phyloP scores from a whole-genome alignment of 2,797 vertebrate species.

The Neosilurus hyrtlii region DNA sequence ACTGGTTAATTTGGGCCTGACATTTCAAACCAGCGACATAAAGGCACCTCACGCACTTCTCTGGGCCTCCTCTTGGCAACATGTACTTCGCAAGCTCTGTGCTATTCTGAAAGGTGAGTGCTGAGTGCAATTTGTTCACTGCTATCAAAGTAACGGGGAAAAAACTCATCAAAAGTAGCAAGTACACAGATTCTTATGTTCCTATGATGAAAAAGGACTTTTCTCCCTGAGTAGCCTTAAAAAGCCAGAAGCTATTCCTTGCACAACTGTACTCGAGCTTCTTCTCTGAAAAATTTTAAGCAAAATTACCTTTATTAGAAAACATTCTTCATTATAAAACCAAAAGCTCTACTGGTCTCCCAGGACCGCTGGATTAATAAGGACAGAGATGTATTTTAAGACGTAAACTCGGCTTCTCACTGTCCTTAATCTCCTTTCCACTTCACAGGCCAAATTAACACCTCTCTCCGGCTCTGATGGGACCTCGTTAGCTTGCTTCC shows the following conservation, averaged over 20 bases:
- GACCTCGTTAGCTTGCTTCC: conserved; percentile 85
- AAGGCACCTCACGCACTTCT: conserved; percentile 36
- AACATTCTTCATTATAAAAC: conserved; percentile 81
- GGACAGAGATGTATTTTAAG: conserved; percentile 86
- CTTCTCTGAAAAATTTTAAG: conserved; percentile 72
- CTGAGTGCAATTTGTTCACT: conserved; percentile 33
- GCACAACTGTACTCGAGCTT: conserved; percentile 58
- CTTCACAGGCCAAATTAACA: conserved; percentile 86
- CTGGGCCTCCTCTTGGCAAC: conserved; percentile 27
- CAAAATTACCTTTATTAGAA: conserved; percentile 83
- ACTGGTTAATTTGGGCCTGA: conserved; percentile 69
- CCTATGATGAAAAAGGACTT: conserved; percentile 15
- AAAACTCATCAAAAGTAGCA: conserved; percentile 21
- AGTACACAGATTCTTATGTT: not conserved
- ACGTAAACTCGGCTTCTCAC: conserved; percentile 82
- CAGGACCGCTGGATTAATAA: conserved; percentile 82
- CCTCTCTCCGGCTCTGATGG: conserved; percentile 83
- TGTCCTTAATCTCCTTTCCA: conserved; percentile 85
- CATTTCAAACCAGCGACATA: conserved; percentile 57
- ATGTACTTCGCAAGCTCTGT: conserved; percentile 19
- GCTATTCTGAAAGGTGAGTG: conserved; percentile 35
- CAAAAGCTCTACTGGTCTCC: conserved; percentile 73
- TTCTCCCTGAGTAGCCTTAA: conserved; percentile 9
- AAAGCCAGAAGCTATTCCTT: conserved; percentile 66
- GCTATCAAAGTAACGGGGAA: conserved; percentile 14